Evolutionary conservation across 1,140 invertebrate genomes (phyloP).

Genomic region (Procambarus clarkii): DNA sequence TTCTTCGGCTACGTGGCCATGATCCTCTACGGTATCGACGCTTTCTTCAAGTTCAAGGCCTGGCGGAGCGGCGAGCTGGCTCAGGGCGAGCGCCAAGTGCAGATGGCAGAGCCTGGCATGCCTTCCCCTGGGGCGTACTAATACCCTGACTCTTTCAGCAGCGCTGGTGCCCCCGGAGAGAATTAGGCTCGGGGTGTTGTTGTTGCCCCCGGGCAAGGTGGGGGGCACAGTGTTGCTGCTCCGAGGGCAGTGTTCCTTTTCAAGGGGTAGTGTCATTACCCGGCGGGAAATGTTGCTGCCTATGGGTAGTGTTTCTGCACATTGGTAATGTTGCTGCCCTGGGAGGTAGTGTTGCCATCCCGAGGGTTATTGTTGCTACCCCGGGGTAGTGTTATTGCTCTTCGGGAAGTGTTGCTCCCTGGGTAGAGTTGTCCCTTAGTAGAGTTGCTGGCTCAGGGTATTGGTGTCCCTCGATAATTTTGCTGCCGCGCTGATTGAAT

Average conservation of each 20-base stretch:
- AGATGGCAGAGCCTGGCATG: conserved; percentile 36
- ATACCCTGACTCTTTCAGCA: not conserved
- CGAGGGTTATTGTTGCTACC: not conserved
- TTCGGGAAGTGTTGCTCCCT: not conserved
- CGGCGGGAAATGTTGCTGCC: not conserved
- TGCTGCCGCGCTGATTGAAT: too few relatives aligned
- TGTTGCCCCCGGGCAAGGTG: too few relatives aligned
- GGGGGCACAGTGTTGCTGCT: not conserved
- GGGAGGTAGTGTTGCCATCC: not conserved
- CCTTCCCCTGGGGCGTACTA: conserved; percentile 71
- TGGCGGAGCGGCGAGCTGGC: conserved; percentile 82
- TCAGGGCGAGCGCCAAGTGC: conserved; percentile 82
- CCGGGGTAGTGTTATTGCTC: not conserved
- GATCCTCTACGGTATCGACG: conserved; percentile 86
- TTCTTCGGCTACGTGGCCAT: conserved; percentile 88
- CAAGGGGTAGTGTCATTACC: not conserved
- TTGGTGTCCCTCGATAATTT: too few relatives aligned
- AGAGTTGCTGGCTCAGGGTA: too few relatives aligned
- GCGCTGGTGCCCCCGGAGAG: not conserved
- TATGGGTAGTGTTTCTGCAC: not conserved
- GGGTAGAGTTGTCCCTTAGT: not conserved
- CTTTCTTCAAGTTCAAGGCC: conserved; percentile 84
- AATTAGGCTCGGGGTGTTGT: too few relatives aligned
- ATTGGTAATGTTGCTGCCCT: not conserved
- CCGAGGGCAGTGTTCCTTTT: not conserved